Base-by-base conservation (phyloP, 1,140 invertebrate genomes). In the Saccostrea cuccullata region DNA sequence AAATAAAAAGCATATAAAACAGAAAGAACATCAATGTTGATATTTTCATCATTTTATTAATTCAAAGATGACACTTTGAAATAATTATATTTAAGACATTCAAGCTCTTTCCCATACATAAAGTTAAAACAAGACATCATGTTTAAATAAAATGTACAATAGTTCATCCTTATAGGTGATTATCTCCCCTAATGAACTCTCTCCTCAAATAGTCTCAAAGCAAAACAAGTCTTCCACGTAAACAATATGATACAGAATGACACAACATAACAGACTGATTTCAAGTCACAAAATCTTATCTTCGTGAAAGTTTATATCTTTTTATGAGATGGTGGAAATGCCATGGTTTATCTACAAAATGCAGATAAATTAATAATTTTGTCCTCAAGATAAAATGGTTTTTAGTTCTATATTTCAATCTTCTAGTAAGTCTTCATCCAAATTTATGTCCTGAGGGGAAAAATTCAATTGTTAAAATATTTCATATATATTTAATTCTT, bases 361-460 rank as follows among this genome's bases (percentile, higher is more conserved):
- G 20, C 13, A 20, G 58, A 60, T 60, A 60, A 12, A 60, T 60
- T 3, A 58, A 58, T 17, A 2, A 47, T 73, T 30, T 12, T 23
- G 70, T 73, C 70, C 70, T 9, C 70, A 30, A 36, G 26, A 73
- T 73, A 73, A 73, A 30, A 30, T 30, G 23, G 13, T 73, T 23
- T 15, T 6, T 23, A 70, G 11, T 30, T 36, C 9, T 15, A 17
- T 47, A 36, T 55, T 67, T 91, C 88, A 95, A 86, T 96, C 95
- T 93, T 97, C 96, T 82, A 96, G 93, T 87, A 97, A 94, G 90
- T 96, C 96, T 90, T 97, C 96, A 92, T 97, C 96, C 89, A 97
- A 94, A 94, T 96, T 96, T 40, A 96, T 96, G 93, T 96, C 96
- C 96, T 97, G 94, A 13, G 92, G 93, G 87, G 86, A 20, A 84